Evolutionary conservation across 2,888 invertebrate genomes (phyloP).

Genomic region (Villa cingulata): DNA sequence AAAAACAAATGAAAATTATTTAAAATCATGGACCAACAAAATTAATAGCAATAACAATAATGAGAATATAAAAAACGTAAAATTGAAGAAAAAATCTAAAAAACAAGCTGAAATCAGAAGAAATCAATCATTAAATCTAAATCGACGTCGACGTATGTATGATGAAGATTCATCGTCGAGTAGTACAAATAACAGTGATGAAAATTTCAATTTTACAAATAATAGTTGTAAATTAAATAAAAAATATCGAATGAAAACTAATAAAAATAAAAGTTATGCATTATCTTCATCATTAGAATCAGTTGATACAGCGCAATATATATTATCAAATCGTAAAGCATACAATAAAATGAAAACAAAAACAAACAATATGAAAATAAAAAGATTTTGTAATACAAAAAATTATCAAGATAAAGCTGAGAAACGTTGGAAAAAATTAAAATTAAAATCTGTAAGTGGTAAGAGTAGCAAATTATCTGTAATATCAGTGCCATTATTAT

Average conservation of each 20-base stretch:
- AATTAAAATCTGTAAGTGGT: too few relatives aligned
- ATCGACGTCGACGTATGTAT: too few relatives aligned
- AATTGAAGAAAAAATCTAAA: not conserved
- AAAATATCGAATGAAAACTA: too few relatives aligned
- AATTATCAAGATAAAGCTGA: not conserved
- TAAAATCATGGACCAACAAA: too few relatives aligned
- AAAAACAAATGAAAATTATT: not conserved
- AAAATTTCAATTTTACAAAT: too few relatives aligned
- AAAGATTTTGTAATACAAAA: not conserved
- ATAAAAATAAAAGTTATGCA: too few relatives aligned
- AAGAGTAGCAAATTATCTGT: too few relatives aligned
- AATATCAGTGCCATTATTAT: not conserved
- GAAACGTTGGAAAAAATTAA: too few relatives aligned
- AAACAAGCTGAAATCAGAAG: not conserved
- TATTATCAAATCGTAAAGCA: slow-evolving; percentile 13
- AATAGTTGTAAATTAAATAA: too few relatives aligned
- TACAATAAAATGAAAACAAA: not conserved
- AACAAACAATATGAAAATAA: slow-evolving; percentile 10
- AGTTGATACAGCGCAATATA: slow-evolving; percentile 13
- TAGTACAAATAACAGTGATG: not conserved
- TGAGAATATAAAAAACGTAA: not conserved
- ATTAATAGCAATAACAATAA: not conserved
- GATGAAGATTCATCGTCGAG: not conserved
- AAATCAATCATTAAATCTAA: not conserved
- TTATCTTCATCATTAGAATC: slow-evolving; percentile 4